phyloP scores from a whole-genome alignment of 1,140 invertebrate species.

The Linepithema humile region DNA sequence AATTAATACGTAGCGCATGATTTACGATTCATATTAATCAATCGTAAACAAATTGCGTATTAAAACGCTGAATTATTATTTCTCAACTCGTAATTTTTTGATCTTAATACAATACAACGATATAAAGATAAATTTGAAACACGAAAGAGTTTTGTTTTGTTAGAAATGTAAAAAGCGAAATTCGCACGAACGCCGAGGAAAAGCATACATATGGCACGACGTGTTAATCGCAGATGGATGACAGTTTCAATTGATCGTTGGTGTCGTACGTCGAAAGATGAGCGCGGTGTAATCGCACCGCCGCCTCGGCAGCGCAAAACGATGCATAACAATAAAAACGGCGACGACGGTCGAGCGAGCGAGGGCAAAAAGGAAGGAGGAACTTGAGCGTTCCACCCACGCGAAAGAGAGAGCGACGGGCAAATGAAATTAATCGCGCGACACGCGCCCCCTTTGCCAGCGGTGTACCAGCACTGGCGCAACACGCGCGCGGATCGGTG shows the following conservation, averaged over 20 bases:
- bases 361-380: slow-evolving; percentile 19
- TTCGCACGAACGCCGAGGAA: slow-evolving; percentile 10
- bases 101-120: neutral
- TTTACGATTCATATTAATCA: neutral
- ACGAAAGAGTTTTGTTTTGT: neutral
- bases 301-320: slow-evolving; percentile 13
- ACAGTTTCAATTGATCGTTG: slow-evolving; percentile 13
- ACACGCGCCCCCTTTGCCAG: slow-evolving; percentile 59
- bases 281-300: neutral
- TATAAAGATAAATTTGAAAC: neutral
- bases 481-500: slow-evolving; percentile 27
- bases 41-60: neutral
- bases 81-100: neutral
- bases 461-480: slow-evolving; percentile 42
- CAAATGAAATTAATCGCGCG: slow-evolving; percentile 64
- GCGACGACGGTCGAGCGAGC: slow-evolving; percentile 1
- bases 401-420: slow-evolving; percentile 31
- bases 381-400: slow-evolving; percentile 6
- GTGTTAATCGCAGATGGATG: slow-evolving; percentile 17
- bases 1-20: neutral
- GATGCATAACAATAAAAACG: slow-evolving; percentile 39
- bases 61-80: neutral
- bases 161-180: neutral
- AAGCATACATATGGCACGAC: neutral
- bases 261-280: slow-evolving; percentile 34